Percentiles rank a stretch among this genome's conserved stretches.
Evolutionary conservation across 1,140 invertebrate genomes (phyloP).

Genomic region (Brevipalpus yothersi): DNA sequence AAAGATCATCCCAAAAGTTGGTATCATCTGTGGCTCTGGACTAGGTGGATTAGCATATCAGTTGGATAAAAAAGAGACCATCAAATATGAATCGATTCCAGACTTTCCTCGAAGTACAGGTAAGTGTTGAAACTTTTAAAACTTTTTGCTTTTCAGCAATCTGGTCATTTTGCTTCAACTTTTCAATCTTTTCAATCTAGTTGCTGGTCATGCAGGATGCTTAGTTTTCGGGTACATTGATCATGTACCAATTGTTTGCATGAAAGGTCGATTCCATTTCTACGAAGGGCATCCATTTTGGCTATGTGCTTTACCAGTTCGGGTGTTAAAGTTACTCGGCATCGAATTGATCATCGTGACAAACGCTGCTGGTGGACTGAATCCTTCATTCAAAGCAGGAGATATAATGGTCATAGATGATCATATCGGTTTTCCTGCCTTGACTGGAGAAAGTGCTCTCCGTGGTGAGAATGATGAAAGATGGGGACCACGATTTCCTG

Average conservation of each 20-base stretch:
- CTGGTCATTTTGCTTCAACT: not conserved
- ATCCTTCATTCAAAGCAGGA: slow-evolving; percentile 58
- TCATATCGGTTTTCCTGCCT: slow-evolving; percentile 61
- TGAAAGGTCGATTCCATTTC: slow-evolving; percentile 86
- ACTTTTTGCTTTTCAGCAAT: not conserved
- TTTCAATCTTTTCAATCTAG: slow-evolving; percentile 21
- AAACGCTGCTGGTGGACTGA: slow-evolving; percentile 82
- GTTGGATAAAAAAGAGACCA: slow-evolving; percentile 39
- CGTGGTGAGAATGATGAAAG: slow-evolving; percentile 77
- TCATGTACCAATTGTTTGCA: slow-evolving; percentile 55
- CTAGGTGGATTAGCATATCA: slow-evolving; percentile 57
- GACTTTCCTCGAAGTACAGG: slow-evolving; percentile 60
- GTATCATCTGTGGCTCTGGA: slow-evolving; percentile 87
- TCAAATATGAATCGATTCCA: slow-evolving; percentile 67
- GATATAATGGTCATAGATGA: slow-evolving; percentile 92
- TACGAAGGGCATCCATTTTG: slow-evolving; percentile 66
- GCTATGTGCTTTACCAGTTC: slow-evolving; percentile 70
- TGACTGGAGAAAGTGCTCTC: slow-evolving; percentile 72
- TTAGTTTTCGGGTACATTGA: slow-evolving; percentile 65
- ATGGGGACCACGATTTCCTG: slow-evolving; percentile 72
- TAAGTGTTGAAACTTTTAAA: slow-evolving; percentile 13
- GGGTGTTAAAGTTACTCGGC: slow-evolving; percentile 67
- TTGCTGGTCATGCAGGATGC: slow-evolving; percentile 63
- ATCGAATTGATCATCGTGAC: slow-evolving; percentile 64
- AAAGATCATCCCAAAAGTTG: slow-evolving; percentile 40